Evolutionary conservation across 23 tunicate genomes (phyloP).

Genomic region (Diplosoma virens): DNA sequence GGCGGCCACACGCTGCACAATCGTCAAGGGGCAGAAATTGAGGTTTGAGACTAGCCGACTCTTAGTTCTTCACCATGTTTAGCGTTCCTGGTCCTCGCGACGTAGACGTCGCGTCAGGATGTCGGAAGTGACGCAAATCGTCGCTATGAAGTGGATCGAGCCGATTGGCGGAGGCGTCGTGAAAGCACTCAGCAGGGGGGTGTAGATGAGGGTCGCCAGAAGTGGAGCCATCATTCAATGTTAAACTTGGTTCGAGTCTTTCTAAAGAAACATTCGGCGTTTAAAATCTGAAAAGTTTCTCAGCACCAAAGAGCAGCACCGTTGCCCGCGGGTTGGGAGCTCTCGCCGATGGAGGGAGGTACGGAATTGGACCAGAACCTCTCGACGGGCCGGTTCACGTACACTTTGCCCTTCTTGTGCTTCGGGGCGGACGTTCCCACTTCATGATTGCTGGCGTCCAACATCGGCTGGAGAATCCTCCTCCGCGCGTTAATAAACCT

Average conservation of each 20-base stretch:
- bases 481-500: constrained; percentile 99
- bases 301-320: no score
- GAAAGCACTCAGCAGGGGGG: not conserved
- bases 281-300: no score
- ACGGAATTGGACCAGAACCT: constrained; percentile 74
- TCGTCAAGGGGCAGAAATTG: no score
- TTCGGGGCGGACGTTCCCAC: constrained; percentile 45
- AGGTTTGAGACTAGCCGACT: no score
- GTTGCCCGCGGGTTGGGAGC: not conserved
- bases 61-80: constrained; percentile 23
- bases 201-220: not conserved
- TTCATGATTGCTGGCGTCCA: constrained; percentile 93
- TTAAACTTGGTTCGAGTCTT: no score
- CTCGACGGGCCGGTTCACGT: constrained; percentile 46
- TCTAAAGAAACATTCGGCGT: no score
- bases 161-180: not conserved
- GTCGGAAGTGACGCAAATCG: constrained; percentile 11
- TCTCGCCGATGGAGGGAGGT: not conserved
- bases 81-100: constrained; percentile 5
- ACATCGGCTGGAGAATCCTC: constrained; percentile 94
- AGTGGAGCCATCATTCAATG: not conserved
- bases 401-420: constrained; percentile 60
- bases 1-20: no score
- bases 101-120: constrained; percentile 1
- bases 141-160: not conserved